Conservation (phyloP, 1,140 invertebrate genomes). For the Musca domestica region DNA sequence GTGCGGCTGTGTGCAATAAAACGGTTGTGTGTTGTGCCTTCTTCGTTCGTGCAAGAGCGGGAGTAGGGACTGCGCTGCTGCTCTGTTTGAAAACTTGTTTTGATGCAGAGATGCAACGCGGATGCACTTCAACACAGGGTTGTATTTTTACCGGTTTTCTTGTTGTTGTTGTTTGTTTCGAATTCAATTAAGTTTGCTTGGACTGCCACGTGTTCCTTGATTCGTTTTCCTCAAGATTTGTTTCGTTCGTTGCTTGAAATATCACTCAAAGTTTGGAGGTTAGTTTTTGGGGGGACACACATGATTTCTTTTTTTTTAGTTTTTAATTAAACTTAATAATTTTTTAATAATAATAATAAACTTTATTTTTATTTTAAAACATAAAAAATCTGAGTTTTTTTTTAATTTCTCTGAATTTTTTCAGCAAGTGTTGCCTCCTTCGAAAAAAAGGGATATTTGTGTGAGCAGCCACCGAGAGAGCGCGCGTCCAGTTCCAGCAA, state of each 20-base stretch:
- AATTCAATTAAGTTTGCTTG: not conserved
- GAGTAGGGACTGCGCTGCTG: not conserved
- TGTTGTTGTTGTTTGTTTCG: not conserved
- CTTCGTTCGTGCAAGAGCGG: not conserved
- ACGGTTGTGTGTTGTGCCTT: not conserved
- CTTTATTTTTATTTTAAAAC: no score
- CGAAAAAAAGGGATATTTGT: no score
- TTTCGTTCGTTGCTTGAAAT: not conserved
- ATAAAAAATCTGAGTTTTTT: no score
- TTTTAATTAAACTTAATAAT: not conserved
- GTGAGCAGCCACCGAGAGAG: no score
- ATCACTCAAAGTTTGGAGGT: not conserved
- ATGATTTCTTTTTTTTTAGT: not conserved
- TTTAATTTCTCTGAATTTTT: no score
- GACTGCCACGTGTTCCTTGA: conserved; percentile 7
- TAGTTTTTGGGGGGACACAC: not conserved
- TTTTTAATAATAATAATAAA: not conserved
- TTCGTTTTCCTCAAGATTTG: conserved; percentile 6
- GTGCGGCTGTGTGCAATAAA: no score
- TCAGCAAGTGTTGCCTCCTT: no score
- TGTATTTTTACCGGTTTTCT: conserved; percentile 12
- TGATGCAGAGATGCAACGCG: not conserved
- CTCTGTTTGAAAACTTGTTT: not conserved
- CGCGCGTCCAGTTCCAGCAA: no score
- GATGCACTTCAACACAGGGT: conserved; percentile 18